Evolutionary conservation across 2,888 invertebrate species (phyloP), one percentile per base, ranked within the genome.

Genomic region (Stratiomys singularior): DNA sequence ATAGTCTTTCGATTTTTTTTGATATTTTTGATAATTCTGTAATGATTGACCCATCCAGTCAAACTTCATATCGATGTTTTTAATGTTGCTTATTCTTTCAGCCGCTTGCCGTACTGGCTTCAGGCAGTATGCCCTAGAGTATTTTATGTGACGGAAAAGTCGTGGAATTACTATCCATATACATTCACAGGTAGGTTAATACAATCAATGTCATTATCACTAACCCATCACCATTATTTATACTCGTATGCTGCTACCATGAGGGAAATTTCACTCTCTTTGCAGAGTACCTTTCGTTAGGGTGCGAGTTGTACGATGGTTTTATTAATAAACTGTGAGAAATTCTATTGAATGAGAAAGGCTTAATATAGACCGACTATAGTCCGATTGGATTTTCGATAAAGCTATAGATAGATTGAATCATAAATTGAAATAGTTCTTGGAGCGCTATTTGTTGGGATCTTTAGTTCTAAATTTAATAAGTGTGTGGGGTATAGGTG

Each of bases 101-200:
- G 96, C 85, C 95, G 95, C 83, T 89, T 97, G 79, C 97, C 97
- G 3, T 93, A 93, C 85, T 97, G 96, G 96, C 89, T 96, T 76
- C 95, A 96, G 87, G 92, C 95, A 2, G 87, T 97, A 82, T 92
- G 95, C 84, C 97, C 97, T 81, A 93, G 93, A 86, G 93, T 97
- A 85, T 96, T 97, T 88, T 97, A 97, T 87, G 92, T 97, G 21
- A 96, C 94, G 78, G 97, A 97, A 87, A 96, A 96, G 85, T 95
- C 96, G 15, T 97, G 96, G 96, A 97, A 97, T 87, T 97, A 94
- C 87, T 97, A 96, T 88, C 97, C 97, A 13, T 95, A 91, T 83
- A 96, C 96, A 23, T 91, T 94, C 76, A 96, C 95, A 88, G 93
- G 93, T 92, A 89, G 88, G 47, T 66, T 0, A 5, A 37, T 37